phyloP scores from a whole-genome alignment of 37 sponge, comb jelly and placozoan species.

The Mnemiopsis leidyi region DNA sequence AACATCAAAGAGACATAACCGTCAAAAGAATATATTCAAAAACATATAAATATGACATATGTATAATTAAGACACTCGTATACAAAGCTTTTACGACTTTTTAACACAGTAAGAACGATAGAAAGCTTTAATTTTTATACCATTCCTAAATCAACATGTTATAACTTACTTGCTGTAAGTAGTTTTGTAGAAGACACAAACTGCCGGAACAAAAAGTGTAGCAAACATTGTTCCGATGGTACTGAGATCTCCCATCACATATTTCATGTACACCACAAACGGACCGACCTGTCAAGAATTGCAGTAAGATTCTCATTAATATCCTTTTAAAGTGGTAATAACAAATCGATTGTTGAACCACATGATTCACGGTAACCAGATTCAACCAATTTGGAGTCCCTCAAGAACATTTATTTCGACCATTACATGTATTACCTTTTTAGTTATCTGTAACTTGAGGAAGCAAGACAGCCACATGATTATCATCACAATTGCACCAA shows the following conservation, averaged over 20 bases:
- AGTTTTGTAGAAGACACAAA: constrained; percentile 15
- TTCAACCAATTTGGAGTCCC: too few relatives aligned
- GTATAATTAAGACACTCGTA: too few relatives aligned
- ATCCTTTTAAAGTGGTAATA: too few relatives aligned
- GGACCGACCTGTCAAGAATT: not conserved
- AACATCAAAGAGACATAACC: too few relatives aligned
- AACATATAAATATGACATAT: too few relatives aligned
- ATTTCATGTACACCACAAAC: constrained; percentile 24
- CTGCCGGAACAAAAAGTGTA: constrained; percentile 10
- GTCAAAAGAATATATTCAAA: too few relatives aligned
- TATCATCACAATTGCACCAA: constrained; percentile 21
- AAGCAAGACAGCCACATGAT: constrained; percentile 22
- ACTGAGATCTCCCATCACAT: constrained; percentile 32
- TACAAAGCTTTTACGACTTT: too few relatives aligned
- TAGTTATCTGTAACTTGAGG: constrained; percentile 9
- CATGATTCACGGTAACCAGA: too few relatives aligned
- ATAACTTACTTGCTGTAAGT: constrained; percentile 40
- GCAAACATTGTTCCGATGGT: constrained; percentile 35
- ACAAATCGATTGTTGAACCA: too few relatives aligned
- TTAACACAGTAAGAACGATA: too few relatives aligned
- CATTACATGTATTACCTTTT: not conserved
- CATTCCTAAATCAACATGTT: too few relatives aligned
- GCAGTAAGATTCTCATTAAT: not conserved
- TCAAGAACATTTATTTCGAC: not conserved
- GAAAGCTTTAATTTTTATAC: too few relatives aligned